Conservation (phyloP, 2,888 invertebrate species). For the Alsophila aescularia region DNA sequence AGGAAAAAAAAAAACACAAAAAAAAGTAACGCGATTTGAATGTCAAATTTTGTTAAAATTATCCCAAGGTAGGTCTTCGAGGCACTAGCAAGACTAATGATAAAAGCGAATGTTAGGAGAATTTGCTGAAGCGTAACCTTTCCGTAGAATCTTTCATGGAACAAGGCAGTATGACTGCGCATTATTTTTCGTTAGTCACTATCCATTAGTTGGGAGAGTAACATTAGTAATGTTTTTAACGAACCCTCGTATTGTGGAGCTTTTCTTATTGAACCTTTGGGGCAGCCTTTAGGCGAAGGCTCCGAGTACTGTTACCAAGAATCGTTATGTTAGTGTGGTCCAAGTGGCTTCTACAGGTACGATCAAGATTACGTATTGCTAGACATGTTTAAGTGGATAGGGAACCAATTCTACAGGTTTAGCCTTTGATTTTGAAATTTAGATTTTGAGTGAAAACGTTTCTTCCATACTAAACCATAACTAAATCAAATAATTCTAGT, state of each 20-base stretch:
- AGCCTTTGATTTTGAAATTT: too few species aligned
- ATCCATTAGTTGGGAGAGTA: constrained; percentile 37
- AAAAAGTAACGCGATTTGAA: too few species aligned
- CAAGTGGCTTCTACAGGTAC: too few species aligned
- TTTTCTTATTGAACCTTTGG: constrained; percentile 17
- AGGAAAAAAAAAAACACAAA: too few species aligned
- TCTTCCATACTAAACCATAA: too few species aligned
- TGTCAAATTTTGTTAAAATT: background rate
- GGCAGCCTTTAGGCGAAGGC: background rate
- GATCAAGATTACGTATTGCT: too few species aligned
- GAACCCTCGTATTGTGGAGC: constrained; percentile 15
- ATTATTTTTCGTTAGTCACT: constrained; percentile 45
- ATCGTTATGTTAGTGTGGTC: too few species aligned
- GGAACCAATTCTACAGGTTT: too few species aligned
- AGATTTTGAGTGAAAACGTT: too few species aligned
- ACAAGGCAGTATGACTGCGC: constrained; percentile 32
- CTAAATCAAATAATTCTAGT: too few species aligned
- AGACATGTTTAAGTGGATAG: too few species aligned
- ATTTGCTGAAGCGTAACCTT: constrained; percentile 19
- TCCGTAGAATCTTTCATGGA: constrained; percentile 16
- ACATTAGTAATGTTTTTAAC: constrained; percentile 29
- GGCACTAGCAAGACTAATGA: background rate
- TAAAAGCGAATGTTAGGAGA: constrained; percentile 11
- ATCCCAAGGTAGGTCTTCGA: background rate
- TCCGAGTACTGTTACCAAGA: too few species aligned